Conservation (phyloP, 2,888 invertebrate species). For the Oscheius sp. region DNA sequence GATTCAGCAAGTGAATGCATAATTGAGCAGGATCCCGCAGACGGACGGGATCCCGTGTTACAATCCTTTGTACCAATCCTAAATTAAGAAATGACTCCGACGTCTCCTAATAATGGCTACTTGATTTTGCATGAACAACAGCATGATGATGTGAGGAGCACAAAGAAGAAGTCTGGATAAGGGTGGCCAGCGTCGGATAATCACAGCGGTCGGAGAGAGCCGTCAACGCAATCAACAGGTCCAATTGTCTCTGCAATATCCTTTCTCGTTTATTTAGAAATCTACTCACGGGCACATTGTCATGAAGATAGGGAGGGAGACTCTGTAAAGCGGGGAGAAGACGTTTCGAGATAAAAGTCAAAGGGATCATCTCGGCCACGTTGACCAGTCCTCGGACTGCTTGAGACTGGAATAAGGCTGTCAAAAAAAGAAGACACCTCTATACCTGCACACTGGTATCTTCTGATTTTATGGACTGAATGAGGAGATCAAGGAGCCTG, state of each 20-base stretch:
- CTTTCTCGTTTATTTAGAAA: background rate
- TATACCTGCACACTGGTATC: conserved; percentile 56
- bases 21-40: conserved; percentile 65
- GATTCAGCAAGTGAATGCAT: conserved; percentile 67
- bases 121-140: conserved; percentile 69
- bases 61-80: conserved; percentile 70
- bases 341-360: conserved; percentile 61
- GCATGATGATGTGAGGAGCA: conserved; percentile 68
- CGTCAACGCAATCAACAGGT: conserved; percentile 64
- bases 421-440: too few relatives aligned
- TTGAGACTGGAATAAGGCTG: conserved; percentile 54
- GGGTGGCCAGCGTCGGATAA: conserved; percentile 51
- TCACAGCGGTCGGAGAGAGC: conserved; percentile 70
- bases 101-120: conserved; percentile 18
- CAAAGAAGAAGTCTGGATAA: conserved; percentile 61
- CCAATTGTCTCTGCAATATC: conserved; percentile 64
- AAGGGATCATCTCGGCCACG: conserved; percentile 65
- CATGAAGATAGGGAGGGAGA: conserved; percentile 64
- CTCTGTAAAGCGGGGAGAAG: conserved; percentile 64
- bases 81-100: background rate
- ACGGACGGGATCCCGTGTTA: conserved; percentile 68
- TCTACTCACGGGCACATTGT: conserved; percentile 65
- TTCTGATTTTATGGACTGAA: conserved; percentile 55
- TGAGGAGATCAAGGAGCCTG: conserved; percentile 62
- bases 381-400: conserved; percentile 64